Evolutionary conservation across 2,888 invertebrate species (phyloP).

Genomic region (Chironomus riparius): DNA sequence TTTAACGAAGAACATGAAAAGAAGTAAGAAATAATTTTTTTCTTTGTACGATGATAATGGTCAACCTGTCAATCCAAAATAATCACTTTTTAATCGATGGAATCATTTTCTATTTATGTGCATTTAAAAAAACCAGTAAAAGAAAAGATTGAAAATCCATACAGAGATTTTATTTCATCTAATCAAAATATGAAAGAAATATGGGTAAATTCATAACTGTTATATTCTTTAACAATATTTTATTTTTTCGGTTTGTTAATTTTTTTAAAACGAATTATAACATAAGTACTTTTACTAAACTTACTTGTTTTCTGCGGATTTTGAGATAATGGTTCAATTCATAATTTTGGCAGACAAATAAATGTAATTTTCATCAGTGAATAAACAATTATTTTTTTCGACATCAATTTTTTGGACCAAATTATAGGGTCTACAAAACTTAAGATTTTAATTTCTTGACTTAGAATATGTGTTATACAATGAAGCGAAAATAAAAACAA

Average conservation of each 20-base stretch:
- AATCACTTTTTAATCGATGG: slow-evolving; percentile 23
- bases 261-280: not conserved
- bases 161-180: not conserved
- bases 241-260: not conserved
- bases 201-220: slow-evolving; percentile 15
- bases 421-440: too few relatives aligned
- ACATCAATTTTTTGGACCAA: not conserved
- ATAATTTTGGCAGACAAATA: not conserved
- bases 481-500: not conserved
- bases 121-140: slow-evolving; percentile 3
- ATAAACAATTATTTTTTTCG: too few relatives aligned
- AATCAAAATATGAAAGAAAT: not conserved
- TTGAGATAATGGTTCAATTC: not conserved
- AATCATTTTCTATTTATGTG: slow-evolving; percentile 25
- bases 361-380: not conserved
- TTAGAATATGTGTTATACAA: not conserved
- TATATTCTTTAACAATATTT: not conserved
- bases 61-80: slow-evolving; percentile 25
- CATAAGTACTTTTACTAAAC: not conserved
- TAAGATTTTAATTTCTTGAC: not conserved
- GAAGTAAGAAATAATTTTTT: not conserved
- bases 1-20: not conserved
- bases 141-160: not conserved
- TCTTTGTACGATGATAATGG: slow-evolving; percentile 2
- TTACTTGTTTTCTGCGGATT: not conserved